Evolutionary conservation across 2,888 invertebrate species (phyloP).

Genomic region (Sthenelais limicola): DNA sequence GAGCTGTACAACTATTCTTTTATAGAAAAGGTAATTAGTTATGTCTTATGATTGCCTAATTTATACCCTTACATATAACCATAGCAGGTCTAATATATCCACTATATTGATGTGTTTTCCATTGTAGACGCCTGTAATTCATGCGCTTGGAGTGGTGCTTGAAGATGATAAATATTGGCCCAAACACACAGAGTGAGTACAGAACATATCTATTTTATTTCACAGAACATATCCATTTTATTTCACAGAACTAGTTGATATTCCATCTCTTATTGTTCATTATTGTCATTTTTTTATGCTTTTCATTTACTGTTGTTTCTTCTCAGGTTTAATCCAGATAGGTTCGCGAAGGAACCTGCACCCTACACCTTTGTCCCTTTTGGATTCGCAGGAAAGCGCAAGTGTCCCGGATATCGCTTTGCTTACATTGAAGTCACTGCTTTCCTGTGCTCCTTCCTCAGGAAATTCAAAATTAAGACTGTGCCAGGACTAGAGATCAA

Average conservation of each 20-base stretch:
- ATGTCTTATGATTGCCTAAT: too few relatives aligned
- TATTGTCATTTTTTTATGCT: too few relatives aligned
- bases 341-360: constrained; percentile 60
- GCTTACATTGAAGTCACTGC: constrained; percentile 61
- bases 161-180: constrained; percentile 66
- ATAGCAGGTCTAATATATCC: too few relatives aligned
- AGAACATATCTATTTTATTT: too few relatives aligned
- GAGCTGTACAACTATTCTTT: too few relatives aligned
- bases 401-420: constrained; percentile 61
- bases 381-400: constrained; percentile 71
- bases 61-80: too few relatives aligned
- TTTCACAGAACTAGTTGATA: neutral
- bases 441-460: constrained; percentile 60
- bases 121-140: constrained; percentile 71
- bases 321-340: constrained; percentile 70
- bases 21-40: too few relatives aligned
- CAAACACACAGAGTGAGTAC: constrained; percentile 47
- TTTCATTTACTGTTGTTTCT: constrained; percentile 4
- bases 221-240: neutral
- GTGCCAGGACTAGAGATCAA: constrained; percentile 68
- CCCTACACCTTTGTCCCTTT: constrained; percentile 68
- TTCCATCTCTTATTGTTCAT: neutral
- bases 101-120: too few relatives aligned
- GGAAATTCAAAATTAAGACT: constrained; percentile 63
- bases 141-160: constrained; percentile 69